Evolutionary conservation across 2,888 invertebrate genomes (phyloP), one percentile per base, ranked within the genome.

Genomic region (Synanthedon myopaeformis): DNA sequence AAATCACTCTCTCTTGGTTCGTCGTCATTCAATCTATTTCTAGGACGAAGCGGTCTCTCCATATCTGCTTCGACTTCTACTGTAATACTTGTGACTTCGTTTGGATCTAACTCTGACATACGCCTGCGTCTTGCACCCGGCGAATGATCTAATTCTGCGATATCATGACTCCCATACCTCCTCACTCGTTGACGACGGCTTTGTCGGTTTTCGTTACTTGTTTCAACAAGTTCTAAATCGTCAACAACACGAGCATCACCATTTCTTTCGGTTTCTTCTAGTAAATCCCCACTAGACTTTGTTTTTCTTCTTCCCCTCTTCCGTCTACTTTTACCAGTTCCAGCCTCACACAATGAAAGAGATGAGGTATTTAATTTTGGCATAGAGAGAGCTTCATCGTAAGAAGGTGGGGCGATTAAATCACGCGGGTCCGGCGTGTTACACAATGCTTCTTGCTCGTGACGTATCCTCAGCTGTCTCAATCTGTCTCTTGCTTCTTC

Each of bases 361-460:
- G 88, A 89, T 0, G 92, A 91, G 3, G 88, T 74, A 62, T 90
- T 91, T 45, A 93, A 65, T 67, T 92, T 90, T 1, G 93, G 93
- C 91, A 94, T 91, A 17, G 91, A 88, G 54, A 94, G 84, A 41
- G 94, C 94, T 79, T 94, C 94, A 63, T 91, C 92, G 65, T 94
- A 94, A 3, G 92, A 91, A 0, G 94, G 94, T 42, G 94, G 92
- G 55, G 91, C 89, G 41, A 92, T 86, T 52, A 90, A 71, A 76
- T 93, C 93, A 61, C 92, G 88, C 0, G 91, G 91, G 72, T 92
- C 92, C 5, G 92, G 90, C 19, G 92, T 90, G 66, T 90, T 92
- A 53, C 88, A 82, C 12, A 89, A 76, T 13, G 87, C 87, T 60
- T 90, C 89, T 59, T 89, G 88, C 63, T 88, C 88, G 50, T 84